Evolutionary conservation across 2,888 invertebrate genomes (phyloP).

Genomic region (Hypsopygia costalis): DNA sequence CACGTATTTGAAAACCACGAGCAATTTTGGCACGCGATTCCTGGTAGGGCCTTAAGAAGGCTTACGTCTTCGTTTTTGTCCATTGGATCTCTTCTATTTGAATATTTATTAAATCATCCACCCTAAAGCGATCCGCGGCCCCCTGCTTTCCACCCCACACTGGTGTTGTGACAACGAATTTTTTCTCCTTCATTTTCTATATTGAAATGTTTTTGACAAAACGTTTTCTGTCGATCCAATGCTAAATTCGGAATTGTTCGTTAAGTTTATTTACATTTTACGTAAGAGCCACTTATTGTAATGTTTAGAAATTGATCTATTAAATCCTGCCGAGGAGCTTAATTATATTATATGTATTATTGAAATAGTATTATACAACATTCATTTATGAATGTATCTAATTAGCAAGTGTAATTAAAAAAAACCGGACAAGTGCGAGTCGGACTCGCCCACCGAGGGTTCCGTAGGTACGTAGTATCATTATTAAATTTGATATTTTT

Average conservation of each 20-base stretch:
- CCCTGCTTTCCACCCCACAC: not conserved
- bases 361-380: too few species aligned
- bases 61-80: conserved; percentile 35
- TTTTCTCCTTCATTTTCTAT: conserved; percentile 33
- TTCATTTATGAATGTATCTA: too few species aligned
- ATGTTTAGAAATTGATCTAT: too few species aligned
- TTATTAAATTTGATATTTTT: too few species aligned
- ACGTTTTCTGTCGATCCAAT: conserved; percentile 27
- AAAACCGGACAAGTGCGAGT: too few species aligned
- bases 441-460: too few species aligned
- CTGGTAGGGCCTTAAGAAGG: conserved; percentile 16
- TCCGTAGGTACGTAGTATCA: too few species aligned
- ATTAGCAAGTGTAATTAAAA: too few species aligned
- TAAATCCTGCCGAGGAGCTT: too few species aligned
- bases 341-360: too few species aligned
- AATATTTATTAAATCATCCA: conserved; percentile 68
- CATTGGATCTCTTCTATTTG: conserved; percentile 56
- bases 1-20: not conserved
- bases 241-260: too few species aligned
- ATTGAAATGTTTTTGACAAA: conserved; percentile 36
- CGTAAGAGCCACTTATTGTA: too few species aligned
- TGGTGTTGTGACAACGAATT: conserved; percentile 49
- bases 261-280: conserved; percentile 3
- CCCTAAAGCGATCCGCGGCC: conserved; percentile 24
- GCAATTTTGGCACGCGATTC: not conserved